These are phyloP conservation scores for Helicoverpa assulta DNA, from an alignment of 2,888 invertebrate species.

Conservation along the genomic window DNA sequence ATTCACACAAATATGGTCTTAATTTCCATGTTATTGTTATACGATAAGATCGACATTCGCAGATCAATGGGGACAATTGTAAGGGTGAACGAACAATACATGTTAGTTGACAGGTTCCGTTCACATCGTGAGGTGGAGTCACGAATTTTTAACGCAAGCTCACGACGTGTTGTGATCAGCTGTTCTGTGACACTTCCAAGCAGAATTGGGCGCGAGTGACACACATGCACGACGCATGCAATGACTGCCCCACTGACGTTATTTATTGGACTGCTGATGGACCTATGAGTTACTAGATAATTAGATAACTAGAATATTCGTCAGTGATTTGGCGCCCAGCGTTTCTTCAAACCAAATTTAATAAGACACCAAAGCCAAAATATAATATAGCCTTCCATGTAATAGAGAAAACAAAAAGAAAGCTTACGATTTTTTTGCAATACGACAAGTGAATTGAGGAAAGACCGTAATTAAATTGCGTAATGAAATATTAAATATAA, in stretches of 20 bases:
- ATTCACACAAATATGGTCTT: conserved; percentile 46
- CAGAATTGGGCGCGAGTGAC: conserved; percentile 53
- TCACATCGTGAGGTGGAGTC: conserved; percentile 75
- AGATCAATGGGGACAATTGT: conserved; percentile 49
- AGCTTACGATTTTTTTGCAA: conserved; percentile 4
- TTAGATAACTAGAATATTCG: too few relatives aligned
- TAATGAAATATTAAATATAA: background rate
- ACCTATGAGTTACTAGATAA: background rate
- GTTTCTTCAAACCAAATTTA: background rate
- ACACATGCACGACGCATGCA: conserved; percentile 55
- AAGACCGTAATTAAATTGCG: background rate
- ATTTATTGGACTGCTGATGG: conserved; percentile 48
- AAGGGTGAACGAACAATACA: conserved; percentile 60
- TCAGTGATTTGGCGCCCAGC: too few relatives aligned
- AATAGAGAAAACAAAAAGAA: background rate
- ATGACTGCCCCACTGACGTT: conserved; percentile 48
- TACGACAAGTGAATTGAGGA: conserved; percentile 19
- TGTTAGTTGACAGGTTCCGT: conserved; percentile 60
- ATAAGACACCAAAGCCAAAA: background rate
- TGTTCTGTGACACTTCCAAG: conserved; percentile 54
- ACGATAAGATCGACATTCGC: conserved; percentile 56
- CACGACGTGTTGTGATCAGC: conserved; percentile 52
- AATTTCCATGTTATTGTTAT: conserved; percentile 41
- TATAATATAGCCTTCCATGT: background rate
- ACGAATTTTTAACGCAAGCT: conserved; percentile 70